Base-by-base conservation (phyloP, 1,140 invertebrate species). In the Drosophila sp. region DNA sequence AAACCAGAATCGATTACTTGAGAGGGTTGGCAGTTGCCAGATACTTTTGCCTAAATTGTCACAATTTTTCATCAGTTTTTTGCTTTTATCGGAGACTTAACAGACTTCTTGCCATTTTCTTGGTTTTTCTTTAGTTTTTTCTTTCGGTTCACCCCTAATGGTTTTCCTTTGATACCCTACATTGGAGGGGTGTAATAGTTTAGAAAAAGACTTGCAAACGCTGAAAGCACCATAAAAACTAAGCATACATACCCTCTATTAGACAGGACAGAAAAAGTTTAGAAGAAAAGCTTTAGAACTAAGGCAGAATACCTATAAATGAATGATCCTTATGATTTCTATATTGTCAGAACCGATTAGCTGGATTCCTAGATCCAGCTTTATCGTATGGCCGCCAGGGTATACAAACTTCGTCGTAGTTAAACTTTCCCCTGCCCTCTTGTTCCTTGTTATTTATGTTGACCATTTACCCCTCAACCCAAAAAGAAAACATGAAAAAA, bases 1-100 rank as follows among this genome's bases (percentile, higher is more conserved):
- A 35, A 35, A 35, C 32, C 33, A 58, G 32, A 58, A 58, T 58
- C 33, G 56, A 58, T 58, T 35, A 35, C 32, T 3, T 25, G 32
- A 10, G 32, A 38, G 10, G 56, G 56, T 50, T 50, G 44, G 23
- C 44, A 35, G 23, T 58, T 58, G 55, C n/a, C 55, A 33, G 30
- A 33, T 35, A 35, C 17, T 57, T 7, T 57, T 32, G 55, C 17
- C 32, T 10, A 58, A 35, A 58, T 58, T 58, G 32, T 35, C 32
- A 58, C 56, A 58, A 58, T 58, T 58, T 58, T 58, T 58, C 56
- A 58, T 35, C 56, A 58, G 17, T 33, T 58, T 23, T 30, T 55
- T 54, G 11, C 30, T 55, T 29, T 47, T 23, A 1, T 7, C 29
- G 23, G 50, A 8, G 29, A 25, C 27, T 55, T 27, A 55, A 27